phyloP scores from a whole-genome alignment of 2,888 invertebrate genomes.

The Aleiodes leptofemur region DNA sequence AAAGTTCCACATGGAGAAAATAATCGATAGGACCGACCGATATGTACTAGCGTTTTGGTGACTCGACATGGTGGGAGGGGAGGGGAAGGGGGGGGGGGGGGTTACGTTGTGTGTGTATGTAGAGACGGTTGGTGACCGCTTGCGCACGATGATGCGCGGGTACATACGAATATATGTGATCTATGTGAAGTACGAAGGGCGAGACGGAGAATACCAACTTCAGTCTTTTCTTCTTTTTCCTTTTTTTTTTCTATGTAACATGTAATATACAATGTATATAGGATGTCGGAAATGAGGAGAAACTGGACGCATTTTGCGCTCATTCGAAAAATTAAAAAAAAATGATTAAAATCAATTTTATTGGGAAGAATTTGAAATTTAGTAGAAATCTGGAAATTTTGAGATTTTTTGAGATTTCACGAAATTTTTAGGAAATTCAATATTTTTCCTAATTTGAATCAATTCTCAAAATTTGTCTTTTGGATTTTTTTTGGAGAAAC shows the following conservation, averaged over 20 bases:
- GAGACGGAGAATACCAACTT: conserved; percentile 24
- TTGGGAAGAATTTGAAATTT: too few species aligned
- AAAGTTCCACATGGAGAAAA: conserved; percentile 73
- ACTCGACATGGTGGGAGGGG: conserved; percentile 11
- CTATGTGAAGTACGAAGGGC: conserved; percentile 37
- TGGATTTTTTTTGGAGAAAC: neutral
- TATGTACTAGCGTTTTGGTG: conserved; percentile 57
- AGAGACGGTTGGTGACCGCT: conserved; percentile 49
- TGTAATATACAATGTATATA: conserved; percentile 16
- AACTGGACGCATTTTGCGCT: conserved; percentile 35
- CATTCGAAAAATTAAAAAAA: conserved; percentile 7
- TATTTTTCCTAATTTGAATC: too few species aligned
- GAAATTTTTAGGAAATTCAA: too few species aligned
- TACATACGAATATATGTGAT: conserved; percentile 33
- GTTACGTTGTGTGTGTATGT: conserved; percentile 15
- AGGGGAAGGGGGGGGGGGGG: conserved; percentile 20
- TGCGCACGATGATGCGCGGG: conserved; percentile 40
- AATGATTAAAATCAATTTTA: too few species aligned
- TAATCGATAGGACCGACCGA: conserved; percentile 75
- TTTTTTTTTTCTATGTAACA: neutral
- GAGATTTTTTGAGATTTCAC: too few species aligned
- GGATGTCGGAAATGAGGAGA: neutral
- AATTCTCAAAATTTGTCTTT: too few species aligned
- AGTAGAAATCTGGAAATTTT: too few species aligned
- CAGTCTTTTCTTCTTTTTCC: neutral